Percentiles rank a stretch among this genome's conserved stretches.
phyloP scores from a whole-genome alignment of 2,113 vertebrate genomes.

The Clarias macrocephalus region DNA sequence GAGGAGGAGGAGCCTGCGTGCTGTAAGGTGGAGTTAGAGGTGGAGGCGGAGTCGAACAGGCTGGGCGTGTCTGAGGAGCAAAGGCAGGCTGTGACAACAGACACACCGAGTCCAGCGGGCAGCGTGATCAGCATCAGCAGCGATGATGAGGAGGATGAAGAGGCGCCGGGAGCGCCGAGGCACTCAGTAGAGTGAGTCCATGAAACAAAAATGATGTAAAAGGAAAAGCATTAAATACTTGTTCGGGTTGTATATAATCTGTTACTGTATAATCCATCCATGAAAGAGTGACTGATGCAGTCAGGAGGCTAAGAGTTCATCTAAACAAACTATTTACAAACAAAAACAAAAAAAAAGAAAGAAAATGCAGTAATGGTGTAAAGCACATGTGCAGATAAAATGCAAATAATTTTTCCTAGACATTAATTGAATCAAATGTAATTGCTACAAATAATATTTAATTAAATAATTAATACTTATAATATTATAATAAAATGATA shows the following conservation, averaged over 20 bases:
- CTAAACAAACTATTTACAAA: no score
- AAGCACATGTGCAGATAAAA: not conserved
- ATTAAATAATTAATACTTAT: no score
- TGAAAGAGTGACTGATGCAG: not conserved
- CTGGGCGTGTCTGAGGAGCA: conserved; percentile 76
- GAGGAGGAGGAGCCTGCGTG: conserved; percentile 64
- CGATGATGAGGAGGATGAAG: conserved; percentile 80
- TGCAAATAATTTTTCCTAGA: not conserved
- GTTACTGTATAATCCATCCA: no score
- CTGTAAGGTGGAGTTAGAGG: conserved; percentile 71
- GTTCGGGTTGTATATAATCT: not conserved
- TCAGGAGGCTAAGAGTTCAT: not conserved
- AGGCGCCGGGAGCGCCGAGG: conserved; percentile 76
- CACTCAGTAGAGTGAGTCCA: conserved; percentile 86
- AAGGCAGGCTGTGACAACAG: conserved; percentile 81
- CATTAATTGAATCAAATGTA: not conserved
- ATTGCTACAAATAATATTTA: no score
- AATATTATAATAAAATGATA: no score
- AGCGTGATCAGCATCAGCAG: conserved; percentile 98
- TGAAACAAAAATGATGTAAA: not conserved
- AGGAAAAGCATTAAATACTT: not conserved
- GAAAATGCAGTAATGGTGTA: not conserved
- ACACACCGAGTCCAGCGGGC: conserved; percentile 85
- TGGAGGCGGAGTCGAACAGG: conserved; percentile 67
- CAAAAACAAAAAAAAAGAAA: no score